These are phyloP conservation scores for Serrognathus titanus DNA, from an alignment of 2,888 invertebrate species.

Conservation along the genomic window DNA sequence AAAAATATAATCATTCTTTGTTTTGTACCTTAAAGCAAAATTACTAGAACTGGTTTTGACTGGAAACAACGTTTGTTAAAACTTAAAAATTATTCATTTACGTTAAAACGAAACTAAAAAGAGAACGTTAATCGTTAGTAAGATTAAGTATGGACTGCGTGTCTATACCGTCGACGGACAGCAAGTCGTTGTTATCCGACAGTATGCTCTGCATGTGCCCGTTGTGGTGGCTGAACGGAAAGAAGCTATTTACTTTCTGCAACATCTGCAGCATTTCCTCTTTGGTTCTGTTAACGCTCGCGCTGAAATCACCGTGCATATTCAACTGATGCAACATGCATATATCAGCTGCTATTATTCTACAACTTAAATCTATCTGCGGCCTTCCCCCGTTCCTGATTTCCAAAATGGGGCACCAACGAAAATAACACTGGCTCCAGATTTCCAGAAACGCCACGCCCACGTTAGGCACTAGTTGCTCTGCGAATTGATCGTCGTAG, in stretches of 20 bases:
- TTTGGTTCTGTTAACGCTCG: slow-evolving; percentile 31
- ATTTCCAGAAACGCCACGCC: slow-evolving; percentile 61
- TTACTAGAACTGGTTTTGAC: neutral
- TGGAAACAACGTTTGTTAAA: neutral
- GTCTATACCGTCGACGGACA: slow-evolving; percentile 62
- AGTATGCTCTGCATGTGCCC: slow-evolving; percentile 40
- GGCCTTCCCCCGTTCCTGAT: slow-evolving; percentile 67
- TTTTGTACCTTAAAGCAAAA: neutral
- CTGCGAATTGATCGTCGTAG: slow-evolving; percentile 51
- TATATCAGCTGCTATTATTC: slow-evolving; percentile 52
- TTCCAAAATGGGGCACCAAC: slow-evolving; percentile 83
- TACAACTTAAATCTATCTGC: slow-evolving; percentile 55
- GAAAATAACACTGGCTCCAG: slow-evolving; percentile 87
- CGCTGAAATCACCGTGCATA: slow-evolving; percentile 24
- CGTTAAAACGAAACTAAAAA: slow-evolving; percentile 18
- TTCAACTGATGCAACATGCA: slow-evolving; percentile 43
- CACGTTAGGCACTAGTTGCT: slow-evolving; percentile 52
- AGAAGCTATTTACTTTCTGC: slow-evolving; percentile 49
- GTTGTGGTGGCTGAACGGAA: slow-evolving; percentile 49
- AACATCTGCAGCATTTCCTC: slow-evolving; percentile 42
- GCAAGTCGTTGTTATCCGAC: slow-evolving; percentile 56
- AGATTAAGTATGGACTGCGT: slow-evolving; percentile 64
- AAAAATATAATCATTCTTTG: neutral
- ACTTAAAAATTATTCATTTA: neutral
- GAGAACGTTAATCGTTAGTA: slow-evolving; percentile 57